These are phyloP conservation scores for Dasysyrphus albostriatus DNA, from an alignment of 2,888 invertebrate species.

Conservation along the genomic window DNA sequence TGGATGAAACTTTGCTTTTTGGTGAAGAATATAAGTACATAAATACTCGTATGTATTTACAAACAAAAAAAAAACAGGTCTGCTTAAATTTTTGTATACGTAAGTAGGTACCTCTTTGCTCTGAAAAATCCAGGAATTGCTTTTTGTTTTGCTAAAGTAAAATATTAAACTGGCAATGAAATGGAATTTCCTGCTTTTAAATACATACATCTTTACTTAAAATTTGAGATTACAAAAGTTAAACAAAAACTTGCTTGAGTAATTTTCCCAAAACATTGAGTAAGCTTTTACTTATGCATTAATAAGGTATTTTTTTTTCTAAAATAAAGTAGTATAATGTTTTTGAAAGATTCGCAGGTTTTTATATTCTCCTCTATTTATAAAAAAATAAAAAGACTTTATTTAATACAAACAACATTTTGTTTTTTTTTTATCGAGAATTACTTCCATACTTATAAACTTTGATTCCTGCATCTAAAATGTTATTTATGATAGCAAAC, in stretches of 20 bases:
- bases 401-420: too few relatives aligned
- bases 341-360: not conserved
- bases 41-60: not conserved
- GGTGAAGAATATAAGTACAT: not conserved
- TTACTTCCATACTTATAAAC: too few relatives aligned
- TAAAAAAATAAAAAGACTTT: too few relatives aligned
- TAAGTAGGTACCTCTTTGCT: too few relatives aligned
- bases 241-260: not conserved
- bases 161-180: not conserved
- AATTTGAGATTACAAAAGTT: not conserved
- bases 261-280: not conserved
- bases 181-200: constrained; percentile 9
- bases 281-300: not conserved
- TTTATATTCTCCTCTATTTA: too few relatives aligned
- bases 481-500: too few relatives aligned
- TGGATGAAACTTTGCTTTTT: not conserved
- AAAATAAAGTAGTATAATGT: too few relatives aligned
- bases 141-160: not conserved
- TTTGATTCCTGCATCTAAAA: too few relatives aligned
- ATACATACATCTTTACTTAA: not conserved
- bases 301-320: constrained; percentile 6
- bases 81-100: not conserved
- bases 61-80: not conserved
- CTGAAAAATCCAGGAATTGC: not conserved
- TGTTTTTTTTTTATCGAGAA: too few relatives aligned